Base-by-base conservation (phyloP, 1,140 invertebrate species). In the Pissodes strobi region DNA sequence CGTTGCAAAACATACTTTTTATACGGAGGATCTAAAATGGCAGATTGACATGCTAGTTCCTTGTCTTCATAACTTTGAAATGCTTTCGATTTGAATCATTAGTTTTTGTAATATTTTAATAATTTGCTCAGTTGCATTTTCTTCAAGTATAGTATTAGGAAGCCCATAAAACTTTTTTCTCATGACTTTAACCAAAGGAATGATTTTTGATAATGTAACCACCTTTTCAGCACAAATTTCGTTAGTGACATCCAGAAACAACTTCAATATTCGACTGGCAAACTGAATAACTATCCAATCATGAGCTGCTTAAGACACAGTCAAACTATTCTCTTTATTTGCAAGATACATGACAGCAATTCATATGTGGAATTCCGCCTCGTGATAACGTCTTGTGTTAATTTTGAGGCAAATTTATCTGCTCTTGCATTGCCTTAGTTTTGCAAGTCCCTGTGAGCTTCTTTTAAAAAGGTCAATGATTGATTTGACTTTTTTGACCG, bases 301-400 rank as follows among this genome's bases (percentile, higher is more conserved):
- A 15, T 38, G 34, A 51, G 38, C 38, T 15, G 39, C 12, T 15
- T 60, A 51, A 22, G 17, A 48, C n/a, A 8, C 22, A 1, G 55
- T 39, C 13, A 56, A 48, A 38, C 1, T 60, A n/a, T n/a, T n/a
- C n/a, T n/a, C 62, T 73, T 76, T 9, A 74, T 34, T 46, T 59
- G 61, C 18, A 71, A 13, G 34, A 74, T 39, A 38, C 73, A 37
- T 0, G 62, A 38, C 0, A 75, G 10, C 74, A 76, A 76, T 19
- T 75, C 70, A 48, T 65, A 76, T 0, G 69, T 74, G 4, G 70
- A 72, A 52, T 72, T 75, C 75, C 74, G 76, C 0, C 74, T 48
- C 1, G 72, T 74, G 0, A 37, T 2, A 12, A 74, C 71, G 18
- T 78, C 74, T 37, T 72, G 70, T 57, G 74, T 77, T 0, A 74